Percentiles rank a stretch among this genome's conserved stretches.
Evolutionary conservation across 2,113 vertebrate species (phyloP).

Genomic region (Brienomyrus longianalis): DNA sequence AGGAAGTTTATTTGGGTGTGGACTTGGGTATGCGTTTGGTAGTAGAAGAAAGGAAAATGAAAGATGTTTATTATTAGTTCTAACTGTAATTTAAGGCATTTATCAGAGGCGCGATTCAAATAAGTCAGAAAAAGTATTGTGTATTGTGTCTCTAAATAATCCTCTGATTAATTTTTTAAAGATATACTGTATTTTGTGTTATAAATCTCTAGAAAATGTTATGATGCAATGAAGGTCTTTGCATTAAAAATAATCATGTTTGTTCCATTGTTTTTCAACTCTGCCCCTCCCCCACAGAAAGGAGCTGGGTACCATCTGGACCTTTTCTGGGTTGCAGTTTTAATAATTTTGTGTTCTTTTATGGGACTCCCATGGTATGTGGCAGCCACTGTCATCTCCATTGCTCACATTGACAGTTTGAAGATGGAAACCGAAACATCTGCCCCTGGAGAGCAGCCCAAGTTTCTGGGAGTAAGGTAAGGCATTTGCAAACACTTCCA

Average conservation of each 20-base stretch:
- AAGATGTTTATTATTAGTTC: not conserved
- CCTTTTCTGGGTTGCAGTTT: constrained; percentile 87
- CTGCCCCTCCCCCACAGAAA: constrained; percentile 67
- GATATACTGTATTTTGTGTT: not conserved
- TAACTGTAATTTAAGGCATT: not conserved
- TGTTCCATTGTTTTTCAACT: not conserved
- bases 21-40: not conserved
- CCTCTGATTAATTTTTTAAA: not conserved
- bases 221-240: not conserved
- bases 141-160: not conserved
- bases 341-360: constrained; percentile 88
- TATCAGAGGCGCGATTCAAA: no score
- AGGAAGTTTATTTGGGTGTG: not conserved
- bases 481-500: constrained; percentile 2
- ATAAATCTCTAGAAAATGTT: not conserved
- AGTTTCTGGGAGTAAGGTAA: constrained; percentile 94
- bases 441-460: constrained; percentile 92
- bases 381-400: constrained; percentile 95
- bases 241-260: not conserved
- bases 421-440: constrained; percentile 99
- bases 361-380: constrained; percentile 98
- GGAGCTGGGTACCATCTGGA: constrained; percentile 96
- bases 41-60: not conserved
- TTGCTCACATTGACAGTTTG: constrained; percentile 95
- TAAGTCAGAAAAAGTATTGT: no score